Evolutionary conservation across 1,140 invertebrate species (phyloP), one percentile per base, ranked within the genome.

Genomic region (Procambarus clarkii): DNA sequence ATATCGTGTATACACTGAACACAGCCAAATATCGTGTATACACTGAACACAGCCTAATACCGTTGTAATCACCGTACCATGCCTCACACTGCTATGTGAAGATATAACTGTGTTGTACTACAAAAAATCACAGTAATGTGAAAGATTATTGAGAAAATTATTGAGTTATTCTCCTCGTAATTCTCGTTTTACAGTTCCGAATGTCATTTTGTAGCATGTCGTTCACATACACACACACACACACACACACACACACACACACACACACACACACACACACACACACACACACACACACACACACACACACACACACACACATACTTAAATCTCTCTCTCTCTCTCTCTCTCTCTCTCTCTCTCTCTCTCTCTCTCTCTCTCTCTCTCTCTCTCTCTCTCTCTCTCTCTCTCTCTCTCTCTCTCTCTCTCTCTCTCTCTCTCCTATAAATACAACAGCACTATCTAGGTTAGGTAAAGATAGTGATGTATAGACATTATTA

Each of bases 181-280:
- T n/a, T n/a, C n/a, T n/a, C n/a, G n/a, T n/a, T n/a, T n/a, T n/a
- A n/a, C n/a, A n/a, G n/a, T n/a, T n/a, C n/a, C n/a, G n/a, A n/a
- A n/a, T n/a, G n/a, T n/a, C n/a, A n/a, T n/a, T n/a, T 71, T 24
- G 24, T 71, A 24, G 69, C 18, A 69, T 71, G 18, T 71, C 69
- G 24, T 71, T 71, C 69, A 71, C 69, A 7, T 71, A 69, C 64
- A 69, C 64, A 69, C 64, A 69, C 64, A 69, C 64, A 69, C 64
- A 69, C 64, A 69, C 64, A 69, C 64, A 69, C 64, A 69, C 64
- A 69, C 64, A 69, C 64, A 69, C 64, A 69, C 64, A 69, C 64
- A 69, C 64, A 69, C 64, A 69, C 64, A 69, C 64, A 69, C 64
- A 69, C 64, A 69, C 64, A 69, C 64, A 69, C 64, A 69, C 64